Base-by-base conservation (phyloP, 2,797 vertebrate species). In the Apogon hyalosoma region DNA sequence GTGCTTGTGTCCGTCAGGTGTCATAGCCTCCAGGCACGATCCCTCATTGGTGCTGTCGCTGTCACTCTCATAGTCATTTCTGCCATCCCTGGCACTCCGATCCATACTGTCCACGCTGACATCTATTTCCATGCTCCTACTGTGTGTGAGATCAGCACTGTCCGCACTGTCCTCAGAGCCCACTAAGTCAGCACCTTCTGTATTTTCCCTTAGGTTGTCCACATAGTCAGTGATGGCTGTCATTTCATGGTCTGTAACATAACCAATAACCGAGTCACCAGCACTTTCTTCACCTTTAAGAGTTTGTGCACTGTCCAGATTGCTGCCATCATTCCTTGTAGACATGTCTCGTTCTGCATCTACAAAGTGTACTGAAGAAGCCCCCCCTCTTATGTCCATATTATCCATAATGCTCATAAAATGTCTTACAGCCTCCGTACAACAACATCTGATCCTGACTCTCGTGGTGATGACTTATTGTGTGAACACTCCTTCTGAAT, bases 21-120 rank as follows among this genome's bases (percentile, higher is more conserved):
- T 93, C 93, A 93, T 92, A 60, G 74, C 86, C 68, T 85, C 88
- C 59, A 94, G 81, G 7, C 79, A 88, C 0, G 65, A 65, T 0
- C 10, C 40, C 72, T 87, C 85, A 8, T 1, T 64, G 55, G 36
- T 65, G 72, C 70, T 56, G 61, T 87, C 84, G 1, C 58, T 19
- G 40, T 92, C 91, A 19, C 79, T 80, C 40, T 72, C 75, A 1
- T 70, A 10, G 59, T 48, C 54, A 11, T 62, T 53, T 13, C 71
- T 46, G 42, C 51, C n/a, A 1, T 14, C 43, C 58, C 64, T 46
- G 51, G 33, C 43, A 2, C 51, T 50, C 9, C 47, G 62, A 40
- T 50, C 60, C 61, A 10, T 1, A 0, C 11, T 11, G 2, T 64
- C 67, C 33, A 31, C 41, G 14, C 31, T n/a, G 16, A 16, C 51